phyloP scores from a whole-genome alignment of 2,797 vertebrate genomes.

The Brachyrhaphis roseni region DNA sequence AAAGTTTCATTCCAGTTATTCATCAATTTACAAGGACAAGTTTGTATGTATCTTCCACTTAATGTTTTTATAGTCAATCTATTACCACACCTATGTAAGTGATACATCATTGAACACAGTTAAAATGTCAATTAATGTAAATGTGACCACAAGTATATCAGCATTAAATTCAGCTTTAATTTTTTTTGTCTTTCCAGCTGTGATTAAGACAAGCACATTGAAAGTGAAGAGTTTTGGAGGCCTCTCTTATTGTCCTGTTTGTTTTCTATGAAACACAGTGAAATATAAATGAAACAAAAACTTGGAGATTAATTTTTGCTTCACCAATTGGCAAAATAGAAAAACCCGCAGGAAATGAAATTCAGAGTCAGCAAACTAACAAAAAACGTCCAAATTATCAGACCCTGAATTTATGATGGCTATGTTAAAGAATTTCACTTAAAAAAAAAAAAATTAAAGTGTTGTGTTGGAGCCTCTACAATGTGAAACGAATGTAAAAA shows the following conservation, averaged over 20 bases:
- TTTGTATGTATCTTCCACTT: background rate
- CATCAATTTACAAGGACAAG: background rate
- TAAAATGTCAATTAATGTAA: background rate
- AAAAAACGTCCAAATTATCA: background rate
- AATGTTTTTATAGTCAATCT: background rate
- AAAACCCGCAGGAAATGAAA: background rate
- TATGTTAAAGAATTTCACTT: background rate
- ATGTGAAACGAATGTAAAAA: background rate
- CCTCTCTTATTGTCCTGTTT: background rate
- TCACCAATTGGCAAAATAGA: background rate
- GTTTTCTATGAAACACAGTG: background rate
- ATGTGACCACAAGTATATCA: no score
- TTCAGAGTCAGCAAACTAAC: background rate
- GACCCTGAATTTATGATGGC: background rate
- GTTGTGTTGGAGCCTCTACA: background rate
- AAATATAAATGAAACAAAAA: background rate
- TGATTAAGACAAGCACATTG: background rate
- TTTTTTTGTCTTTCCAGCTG: background rate
- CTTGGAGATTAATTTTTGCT: background rate
- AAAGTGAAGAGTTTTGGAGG: background rate
- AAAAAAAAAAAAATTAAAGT: background rate
- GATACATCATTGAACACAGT: background rate
- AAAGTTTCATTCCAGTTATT: background rate
- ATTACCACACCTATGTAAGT: background rate
- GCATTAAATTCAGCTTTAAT: background rate